Evolutionary conservation across 2,888 invertebrate genomes (phyloP), one percentile per base, ranked within the genome.

Genomic region (Glomeris marginata): DNA sequence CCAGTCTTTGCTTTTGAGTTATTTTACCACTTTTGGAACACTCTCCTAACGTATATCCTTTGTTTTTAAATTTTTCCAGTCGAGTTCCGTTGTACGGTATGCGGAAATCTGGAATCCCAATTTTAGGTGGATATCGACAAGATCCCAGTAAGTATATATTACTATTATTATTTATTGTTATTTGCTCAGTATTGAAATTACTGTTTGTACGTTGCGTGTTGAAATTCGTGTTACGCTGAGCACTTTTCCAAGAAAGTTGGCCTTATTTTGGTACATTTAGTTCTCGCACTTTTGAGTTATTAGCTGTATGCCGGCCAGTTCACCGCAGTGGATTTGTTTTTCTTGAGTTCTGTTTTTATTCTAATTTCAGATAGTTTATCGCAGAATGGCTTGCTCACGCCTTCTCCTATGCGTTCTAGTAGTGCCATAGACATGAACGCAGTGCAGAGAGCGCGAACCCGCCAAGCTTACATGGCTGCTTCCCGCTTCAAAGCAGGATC

Each of bases 351-450:
- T 22, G 38, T 20, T 36, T 8, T 13, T 11, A 21, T 40, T 45
- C 16, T 40, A 22, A 45, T 50, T 50, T 33, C 46, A 50, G 46
- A 50, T 20, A 35, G 34, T 15, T 33, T 44, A 18, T 38, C 18
- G 38, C 38, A 38, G 50, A 55, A 50, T 50, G 56, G 48, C 59
- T 63, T 45, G 22, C 41, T 48, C 44, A 54, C 59, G 38, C 57
- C 62, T 38, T 57, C 61, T 52, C 59, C 62, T 41, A 62, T 66
- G 55, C 69, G 92, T 57, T 91, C 92, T 47, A 85, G 85, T 63
- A 92, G 91, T 48, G 94, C 92, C 41, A 84, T 92, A 62, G 94
- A 95, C 73, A 77, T 90, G 57, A 86, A 86, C 64, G 88, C 90
- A 35, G 90, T 82, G 34, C 85, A 87, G 67, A 74, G 91, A 42